Base-by-base conservation (phyloP, 1,140 invertebrate species). In the Neuroterus valhalla region DNA sequence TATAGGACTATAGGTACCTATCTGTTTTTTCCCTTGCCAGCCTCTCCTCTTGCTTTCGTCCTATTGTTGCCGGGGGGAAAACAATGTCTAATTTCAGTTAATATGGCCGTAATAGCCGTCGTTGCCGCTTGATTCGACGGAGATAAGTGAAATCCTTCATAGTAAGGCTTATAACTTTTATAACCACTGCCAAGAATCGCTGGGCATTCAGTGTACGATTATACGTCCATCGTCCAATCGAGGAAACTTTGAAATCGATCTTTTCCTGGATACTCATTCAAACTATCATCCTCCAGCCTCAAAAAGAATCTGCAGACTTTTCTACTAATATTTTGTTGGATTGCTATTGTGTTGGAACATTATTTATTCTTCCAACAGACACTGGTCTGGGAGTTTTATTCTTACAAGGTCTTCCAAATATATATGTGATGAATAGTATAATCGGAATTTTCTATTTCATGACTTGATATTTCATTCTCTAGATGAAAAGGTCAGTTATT, bases 41-140 rank as follows among this genome's bases (percentile, higher is more conserved):
- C 52, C 19, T 66, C 19, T 69, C 14, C 67, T 72, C 72, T 77
- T 72, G 68, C 46, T 44, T 70, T 66, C 76, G 66, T 76, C 45
- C 73, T 70, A 75, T 76, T 78, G 76, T 79, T 81, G 48, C 77
- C 72, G 71, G 67, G 67, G 44, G 45, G 10, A 72, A 78, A 77
- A 78, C 79, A 78, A 81, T 77, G 79, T 81, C 78, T 78, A 78
- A 82, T 82, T 80, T 78, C 71, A 80, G 70, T 78, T 78, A 82
- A 82, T 82, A 78, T 76, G 72, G 43, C 70, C 68, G 69, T 78
- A 81, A 79, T 79, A 72, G 72, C 71, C 74, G 76, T 75, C 72
- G 72, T 72, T 72, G 43, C 62, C 19, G 26, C n/a, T 66, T 2
- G 10, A 81, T 75, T 78, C 76, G 66, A 76, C 76, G 44, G 48